A percentile compares a stretch with the other conserved stretches of the same genome.
Conservation (phyloP, 2,888 invertebrate genomes). For the Pyrgus malvae region DNA sequence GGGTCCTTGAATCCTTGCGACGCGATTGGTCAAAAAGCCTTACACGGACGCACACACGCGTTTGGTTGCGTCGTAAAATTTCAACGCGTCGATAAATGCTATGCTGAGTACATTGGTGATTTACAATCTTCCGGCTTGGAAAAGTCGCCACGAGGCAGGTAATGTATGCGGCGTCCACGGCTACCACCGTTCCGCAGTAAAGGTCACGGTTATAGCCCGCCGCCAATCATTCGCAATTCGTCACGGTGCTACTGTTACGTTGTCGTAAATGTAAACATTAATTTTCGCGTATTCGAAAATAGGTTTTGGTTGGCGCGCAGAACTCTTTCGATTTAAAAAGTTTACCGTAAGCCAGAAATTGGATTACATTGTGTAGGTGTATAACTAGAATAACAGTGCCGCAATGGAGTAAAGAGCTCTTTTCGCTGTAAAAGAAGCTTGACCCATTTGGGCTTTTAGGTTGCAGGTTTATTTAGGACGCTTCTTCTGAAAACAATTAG, state of each 20-base stretch:
- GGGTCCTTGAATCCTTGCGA: constrained; percentile 40
- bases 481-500: too few species aligned
- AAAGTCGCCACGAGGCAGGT: constrained; percentile 1
- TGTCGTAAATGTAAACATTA: constrained; percentile 25
- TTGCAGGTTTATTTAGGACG: too few species aligned
- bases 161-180: constrained; percentile 24
- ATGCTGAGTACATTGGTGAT: constrained; percentile 31
- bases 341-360: neutral
- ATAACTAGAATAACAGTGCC: too few species aligned
- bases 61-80: constrained; percentile 32
- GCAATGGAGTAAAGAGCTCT: too few species aligned
- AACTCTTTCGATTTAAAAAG: neutral
- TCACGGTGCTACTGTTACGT: constrained; percentile 20
- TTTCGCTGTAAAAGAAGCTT: too few species aligned
- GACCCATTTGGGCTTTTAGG: too few species aligned
- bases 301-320: neutral
- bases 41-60: constrained; percentile 36
- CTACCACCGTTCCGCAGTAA: neutral
- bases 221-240: constrained; percentile 38
- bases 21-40: constrained; percentile 39
- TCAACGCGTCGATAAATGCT: constrained; percentile 22
- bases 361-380: too few species aligned
- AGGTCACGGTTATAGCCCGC: constrained; percentile 39
- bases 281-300: constrained; percentile 18
- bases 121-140: constrained; percentile 30